phyloP scores from a whole-genome alignment of 2,113 vertebrate species.

The Perca schrenkii region DNA sequence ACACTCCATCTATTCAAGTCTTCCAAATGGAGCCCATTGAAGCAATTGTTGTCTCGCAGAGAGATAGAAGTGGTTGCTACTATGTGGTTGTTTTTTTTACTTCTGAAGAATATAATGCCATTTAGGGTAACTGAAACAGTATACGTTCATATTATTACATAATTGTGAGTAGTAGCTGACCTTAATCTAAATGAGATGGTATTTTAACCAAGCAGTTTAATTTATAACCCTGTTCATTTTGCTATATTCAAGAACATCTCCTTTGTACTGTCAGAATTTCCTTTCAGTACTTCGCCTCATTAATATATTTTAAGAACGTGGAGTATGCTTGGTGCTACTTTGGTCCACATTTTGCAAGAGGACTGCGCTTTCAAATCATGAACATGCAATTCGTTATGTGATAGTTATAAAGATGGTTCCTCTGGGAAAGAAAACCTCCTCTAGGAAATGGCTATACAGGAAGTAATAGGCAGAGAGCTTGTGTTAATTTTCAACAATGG shows the following conservation, averaged over 20 bases:
- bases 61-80: background rate
- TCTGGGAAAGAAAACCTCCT: conserved; percentile 12
- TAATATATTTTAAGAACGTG: background rate
- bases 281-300: background rate
- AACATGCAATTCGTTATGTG: background rate
- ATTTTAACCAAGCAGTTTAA: background rate
- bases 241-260: background rate
- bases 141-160: background rate
- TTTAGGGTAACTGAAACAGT: background rate
- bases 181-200: background rate
- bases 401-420: conserved; percentile 8
- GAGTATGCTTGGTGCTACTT: background rate
- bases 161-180: background rate
- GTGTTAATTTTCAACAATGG: background rate
- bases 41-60: background rate
- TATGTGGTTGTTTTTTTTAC: background rate
- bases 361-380: background rate
- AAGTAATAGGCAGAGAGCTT: conserved; percentile 20
- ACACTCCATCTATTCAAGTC: conserved; percentile 3
- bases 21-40: background rate
- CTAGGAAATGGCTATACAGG: conserved; percentile 34
- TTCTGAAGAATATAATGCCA: background rate
- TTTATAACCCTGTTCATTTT: background rate
- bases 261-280: background rate
- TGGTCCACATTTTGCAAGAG: background rate